Conservation (phyloP, 2,113 vertebrate species). For the Vulpes ferrilata region DNA sequence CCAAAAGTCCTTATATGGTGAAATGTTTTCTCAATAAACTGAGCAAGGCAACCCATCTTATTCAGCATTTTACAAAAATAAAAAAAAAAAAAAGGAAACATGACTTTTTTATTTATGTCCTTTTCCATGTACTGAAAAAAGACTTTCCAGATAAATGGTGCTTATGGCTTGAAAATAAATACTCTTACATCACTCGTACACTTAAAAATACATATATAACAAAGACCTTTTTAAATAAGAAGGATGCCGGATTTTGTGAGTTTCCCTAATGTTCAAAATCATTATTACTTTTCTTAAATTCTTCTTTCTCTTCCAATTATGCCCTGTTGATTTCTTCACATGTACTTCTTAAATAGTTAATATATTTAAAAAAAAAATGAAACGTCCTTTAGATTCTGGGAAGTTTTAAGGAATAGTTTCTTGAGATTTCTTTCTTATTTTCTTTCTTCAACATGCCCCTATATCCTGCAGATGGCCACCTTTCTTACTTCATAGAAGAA, state of each 20-base stretch:
- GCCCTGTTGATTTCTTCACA: neutral
- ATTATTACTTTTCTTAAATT: neutral
- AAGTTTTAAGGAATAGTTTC: neutral
- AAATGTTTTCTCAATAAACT: neutral
- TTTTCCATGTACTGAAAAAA: neutral
- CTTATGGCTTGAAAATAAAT: neutral
- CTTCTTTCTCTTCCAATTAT: neutral
- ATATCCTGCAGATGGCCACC: neutral
- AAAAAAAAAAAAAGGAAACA: neutral
- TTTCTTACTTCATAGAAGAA: neutral
- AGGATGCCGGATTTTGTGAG: neutral
- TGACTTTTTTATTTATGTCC: neutral
- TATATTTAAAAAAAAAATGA: neutral
- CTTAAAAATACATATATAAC: neutral
- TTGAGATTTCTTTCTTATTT: neutral
- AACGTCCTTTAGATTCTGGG: neutral
- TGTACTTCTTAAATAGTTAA: neutral
- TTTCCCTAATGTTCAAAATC: slow-evolving; percentile 16
- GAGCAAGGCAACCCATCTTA: neutral
- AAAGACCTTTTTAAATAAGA: neutral
- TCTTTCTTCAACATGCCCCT: neutral
- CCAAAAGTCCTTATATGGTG: neutral
- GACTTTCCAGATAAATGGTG: neutral
- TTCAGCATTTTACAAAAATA: neutral
- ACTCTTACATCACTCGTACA: neutral